Evolutionary conservation across 2,797 vertebrate species (phyloP), one percentile per base, ranked within the genome.

Genomic region (Sebastes kiyomatsui): DNA sequence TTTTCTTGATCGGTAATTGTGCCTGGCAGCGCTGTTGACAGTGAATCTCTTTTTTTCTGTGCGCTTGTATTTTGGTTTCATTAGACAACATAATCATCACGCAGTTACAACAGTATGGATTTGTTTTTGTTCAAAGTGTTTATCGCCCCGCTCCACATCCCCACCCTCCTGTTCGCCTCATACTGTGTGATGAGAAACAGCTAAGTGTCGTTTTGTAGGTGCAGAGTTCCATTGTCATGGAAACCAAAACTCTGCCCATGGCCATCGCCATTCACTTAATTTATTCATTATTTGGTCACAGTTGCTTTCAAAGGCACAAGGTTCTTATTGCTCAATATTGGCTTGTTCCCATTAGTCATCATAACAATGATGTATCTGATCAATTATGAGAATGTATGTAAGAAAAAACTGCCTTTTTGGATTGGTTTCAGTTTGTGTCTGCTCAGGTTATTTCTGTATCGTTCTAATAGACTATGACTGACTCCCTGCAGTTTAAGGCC

Each of bases 211-310:
- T 79, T 84, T 90, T 79, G 66, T 78, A 88, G 87, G 90, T 90
- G 86, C 83, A 61, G 73, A 77, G 30, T 60, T 88, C n/a, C 70
- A 90, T 93, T 87, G 92, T 93, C 93, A 94, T 93, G 92, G 92
- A 92, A 93, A 94, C 92, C 68, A 87, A 70, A 86, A 89, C 75
- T 78, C 72, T 90, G 83, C 87, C 84, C 73, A 80, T 85, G 67
- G 86, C 83, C 79, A 78, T 67, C 12, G 11, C 67, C 68, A 71
- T 82, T 93, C 56, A 87, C 12, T 72, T 81, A 72, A 93, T 92
- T 82, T 90, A 91, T 91, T 92, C 85, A 86, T 82, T 88, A 77
- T 90, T 78, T 84, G 81, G 75, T 88, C 79, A 81, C 86, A 82
- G 80, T 77, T 59, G 69, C 73, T 80, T 79, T 86, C 9, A 67